Base-by-base conservation (phyloP, 2,113 vertebrate species). In the Odobenus rosmarus region DNA sequence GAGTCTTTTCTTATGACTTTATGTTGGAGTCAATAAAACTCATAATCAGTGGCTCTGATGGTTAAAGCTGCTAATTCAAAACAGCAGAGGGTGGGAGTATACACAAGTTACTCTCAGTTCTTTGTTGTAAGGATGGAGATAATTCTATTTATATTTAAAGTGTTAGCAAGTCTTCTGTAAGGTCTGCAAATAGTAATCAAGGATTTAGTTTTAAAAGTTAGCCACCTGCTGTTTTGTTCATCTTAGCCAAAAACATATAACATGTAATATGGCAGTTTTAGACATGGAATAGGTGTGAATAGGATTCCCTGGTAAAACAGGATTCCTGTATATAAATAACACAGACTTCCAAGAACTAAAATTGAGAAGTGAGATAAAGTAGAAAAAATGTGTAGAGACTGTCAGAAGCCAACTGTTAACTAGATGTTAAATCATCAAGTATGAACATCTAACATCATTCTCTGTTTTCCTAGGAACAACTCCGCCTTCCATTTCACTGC, bases 201-300 rank as follows among this genome's bases (percentile, higher is more conserved):
- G 46, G 53, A 82, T 61, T 83, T 82, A 24, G 69, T 86, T 88
- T 93, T 82, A 96, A 92, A 96, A 84, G n/a, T 33, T 64, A 88
- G 42, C 49, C 23, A 85, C 12, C 55, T 81, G 74, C 16, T 81
- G 3, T 88, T 95, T 81, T 77, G 26, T 88, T 82, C 4, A 77
- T 42, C 55, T 96, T 69, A 84, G 51, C 55, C 76, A 55, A 95
- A 97, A 92, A n/a, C 33, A 95, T 10, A 36, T 10, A 93, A 69
- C 77, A 93, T 4, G 16, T 51, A 87, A 82, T 57, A n/a, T 12
- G 15, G 23, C 9, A 55, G 36, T 33, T 90, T 96, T 90, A 95
- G 71, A 33, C 62, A 88, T 11, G 28, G 39, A 90, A 80, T 28
- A 93, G 46, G 59, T 82, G 6, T 69, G 42, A 95, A 89, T 11